phyloP scores from a whole-genome alignment of 2,888 invertebrate genomes.

The Odontothrips loti region DNA sequence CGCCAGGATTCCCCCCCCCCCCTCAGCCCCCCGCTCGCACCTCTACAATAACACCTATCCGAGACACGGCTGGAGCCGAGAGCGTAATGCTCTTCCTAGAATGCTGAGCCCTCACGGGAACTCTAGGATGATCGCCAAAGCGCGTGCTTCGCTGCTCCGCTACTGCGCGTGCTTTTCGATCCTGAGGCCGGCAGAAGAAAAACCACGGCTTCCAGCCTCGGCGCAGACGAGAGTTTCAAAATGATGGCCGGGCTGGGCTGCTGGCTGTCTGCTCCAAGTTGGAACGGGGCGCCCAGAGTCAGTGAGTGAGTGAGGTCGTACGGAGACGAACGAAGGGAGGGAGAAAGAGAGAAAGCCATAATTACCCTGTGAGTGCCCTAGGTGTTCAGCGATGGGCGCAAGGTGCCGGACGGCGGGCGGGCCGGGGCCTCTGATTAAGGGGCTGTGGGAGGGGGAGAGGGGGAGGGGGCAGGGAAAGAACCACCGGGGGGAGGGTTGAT shows the following conservation, averaged over 20 bases:
- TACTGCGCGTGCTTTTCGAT: background rate
- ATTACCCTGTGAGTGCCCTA: background rate
- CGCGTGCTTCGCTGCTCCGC: background rate
- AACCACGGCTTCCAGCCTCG: background rate
- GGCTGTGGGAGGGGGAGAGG: background rate
- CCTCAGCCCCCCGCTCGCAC: background rate
- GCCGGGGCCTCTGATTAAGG: slow-evolving; percentile 10
- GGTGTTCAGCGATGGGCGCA: background rate
- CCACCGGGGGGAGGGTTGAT: background rate
- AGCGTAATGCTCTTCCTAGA: too few relatives aligned
- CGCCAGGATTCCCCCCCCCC: background rate
- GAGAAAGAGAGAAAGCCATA: background rate
- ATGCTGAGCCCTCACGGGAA: background rate
- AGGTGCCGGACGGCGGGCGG: background rate
- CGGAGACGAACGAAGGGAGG: background rate
- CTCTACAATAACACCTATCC: background rate
- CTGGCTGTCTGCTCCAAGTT: background rate
- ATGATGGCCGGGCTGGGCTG: background rate
- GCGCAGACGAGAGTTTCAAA: background rate
- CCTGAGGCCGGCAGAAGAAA: background rate
- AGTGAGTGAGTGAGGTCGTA: too few relatives aligned
- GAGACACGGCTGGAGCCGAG: background rate
- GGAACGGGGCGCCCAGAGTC: too few relatives aligned
- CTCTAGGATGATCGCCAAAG: background rate
- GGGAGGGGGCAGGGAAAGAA: background rate